phyloP scores from a whole-genome alignment of 2,888 invertebrate species.

The Seira ritae region DNA sequence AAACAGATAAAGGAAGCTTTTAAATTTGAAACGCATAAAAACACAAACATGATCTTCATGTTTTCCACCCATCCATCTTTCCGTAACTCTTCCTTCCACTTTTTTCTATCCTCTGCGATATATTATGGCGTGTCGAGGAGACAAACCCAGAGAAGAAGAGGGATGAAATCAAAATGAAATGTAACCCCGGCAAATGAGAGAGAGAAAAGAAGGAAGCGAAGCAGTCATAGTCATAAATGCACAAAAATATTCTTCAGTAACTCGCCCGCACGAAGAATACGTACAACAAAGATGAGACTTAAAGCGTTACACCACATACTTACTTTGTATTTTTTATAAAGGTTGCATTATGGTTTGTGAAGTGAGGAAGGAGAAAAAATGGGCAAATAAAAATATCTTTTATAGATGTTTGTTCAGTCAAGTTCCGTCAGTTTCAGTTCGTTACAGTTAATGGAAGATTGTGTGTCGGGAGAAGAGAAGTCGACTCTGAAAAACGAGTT shows the following conservation, averaged over 20 bases:
- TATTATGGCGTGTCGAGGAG: not conserved
- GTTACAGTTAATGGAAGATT: not conserved
- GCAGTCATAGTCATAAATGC: conserved; percentile 14
- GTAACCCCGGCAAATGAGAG: conserved; percentile 27
- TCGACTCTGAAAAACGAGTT: not conserved
- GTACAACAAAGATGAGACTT: not conserved
- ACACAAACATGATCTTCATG: conserved; percentile 27
- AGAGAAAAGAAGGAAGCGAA: conserved; percentile 19
- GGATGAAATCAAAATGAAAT: conserved; percentile 48
- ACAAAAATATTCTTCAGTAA: too few species aligned
- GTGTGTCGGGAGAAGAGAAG: not conserved
- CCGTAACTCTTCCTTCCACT: not conserved
- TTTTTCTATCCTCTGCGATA: not conserved
- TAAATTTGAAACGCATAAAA: conserved; percentile 6
- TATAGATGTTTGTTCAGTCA: not conserved
- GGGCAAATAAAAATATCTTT: not conserved
- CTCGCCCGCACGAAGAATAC: too few species aligned
- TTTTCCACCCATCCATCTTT: conserved; percentile 29
- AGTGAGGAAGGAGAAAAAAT: not conserved
- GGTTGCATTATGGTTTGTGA: not conserved
- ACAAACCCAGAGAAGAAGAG: conserved; percentile 17
- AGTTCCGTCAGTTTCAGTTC: not conserved
- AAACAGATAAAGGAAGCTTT: not conserved
- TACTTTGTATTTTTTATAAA: not conserved
- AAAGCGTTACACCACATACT: not conserved